Base-by-base conservation (phyloP, 2,113 vertebrate species). In the Thunnus thynnus region DNA sequence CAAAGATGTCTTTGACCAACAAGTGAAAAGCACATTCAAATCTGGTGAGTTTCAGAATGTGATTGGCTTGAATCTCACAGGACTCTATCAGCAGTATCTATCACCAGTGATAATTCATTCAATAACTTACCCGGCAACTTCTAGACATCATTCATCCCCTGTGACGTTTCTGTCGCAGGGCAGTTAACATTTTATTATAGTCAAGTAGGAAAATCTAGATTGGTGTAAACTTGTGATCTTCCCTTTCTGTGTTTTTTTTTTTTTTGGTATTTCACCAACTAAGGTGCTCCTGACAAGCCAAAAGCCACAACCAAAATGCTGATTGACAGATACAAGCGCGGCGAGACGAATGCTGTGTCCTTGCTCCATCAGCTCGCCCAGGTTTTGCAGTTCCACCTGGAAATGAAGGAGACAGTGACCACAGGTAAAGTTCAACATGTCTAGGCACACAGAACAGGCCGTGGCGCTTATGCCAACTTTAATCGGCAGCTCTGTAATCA, bases 331-430 rank as follows among this genome's bases (percentile, higher is more conserved):
- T 99, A 98, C 50, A 92, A 50, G 75, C 65, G 80, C 47, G 96
- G 96, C 10, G 74, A 90, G 13, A 90, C 93, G 2, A 93, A 98
- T 9, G 89, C 97, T 0, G 93, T 98, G 1, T 95, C 96, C 36
- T 93, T 97, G n/a, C 92, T 99, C 36, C 90, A 97, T 87, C 91
- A 96, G 74, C 96, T 97, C 44, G 95, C 96, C 5, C 94, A 94
- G 36, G 89, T 90, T 74, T 75, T 93, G 6, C 82, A 91, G 12
- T 91, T 96, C 65, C 91, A 95, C 2, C 87, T 99, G 84, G 95
- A 97, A 61, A 65, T 99, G 5, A 99, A 97, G 82, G 98, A 99
- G 92, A 98, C 97, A 0, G 89, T 94, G 10, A 93, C 96, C 25
- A 85, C 96, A 93, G 97, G 98, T 96, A 94, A 80, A 48, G 0